phyloP scores from a whole-genome alignment of 1,140 invertebrate genomes.

The Philaenus spumarius region DNA sequence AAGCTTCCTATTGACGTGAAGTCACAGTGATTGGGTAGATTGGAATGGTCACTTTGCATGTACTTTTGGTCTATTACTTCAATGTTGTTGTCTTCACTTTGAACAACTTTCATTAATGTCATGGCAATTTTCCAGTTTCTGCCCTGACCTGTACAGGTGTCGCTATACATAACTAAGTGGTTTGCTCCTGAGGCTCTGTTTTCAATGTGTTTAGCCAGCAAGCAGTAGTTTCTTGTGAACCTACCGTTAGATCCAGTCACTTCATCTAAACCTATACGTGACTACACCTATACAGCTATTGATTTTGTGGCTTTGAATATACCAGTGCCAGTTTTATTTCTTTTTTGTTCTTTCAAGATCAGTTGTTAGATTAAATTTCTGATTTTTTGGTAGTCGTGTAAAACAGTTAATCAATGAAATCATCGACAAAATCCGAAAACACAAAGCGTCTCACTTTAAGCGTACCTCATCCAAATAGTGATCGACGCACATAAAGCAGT shows the following conservation, averaged over 20 bases:
- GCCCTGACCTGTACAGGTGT: constrained; percentile 33
- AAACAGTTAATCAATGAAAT: no score
- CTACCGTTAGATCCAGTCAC: not conserved
- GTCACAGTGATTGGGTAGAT: constrained; percentile 29
- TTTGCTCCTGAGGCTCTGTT: not conserved
- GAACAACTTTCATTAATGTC: constrained; percentile 31
- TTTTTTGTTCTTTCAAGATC: no score
- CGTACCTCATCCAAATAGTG: no score
- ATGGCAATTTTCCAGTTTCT: constrained; percentile 33
- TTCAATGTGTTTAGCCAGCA: constrained; percentile 7
- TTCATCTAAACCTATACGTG: no score
- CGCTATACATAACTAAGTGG: constrained; percentile 26
- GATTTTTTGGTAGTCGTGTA: no score
- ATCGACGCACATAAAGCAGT: no score
- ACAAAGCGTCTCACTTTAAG: no score
- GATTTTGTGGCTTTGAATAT: no score
- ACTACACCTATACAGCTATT: no score
- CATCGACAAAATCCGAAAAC: no score
- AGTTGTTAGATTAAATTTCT: no score
- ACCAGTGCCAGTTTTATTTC: no score
- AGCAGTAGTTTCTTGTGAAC: constrained; percentile 12
- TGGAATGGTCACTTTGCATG: constrained; percentile 31
- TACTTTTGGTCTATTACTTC: constrained; percentile 33
- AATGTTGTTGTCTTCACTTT: constrained; percentile 28
- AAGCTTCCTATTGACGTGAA: constrained; percentile 25